phyloP scores from a whole-genome alignment of 2,888 invertebrate genomes.

The Lithophane semibrunnea region DNA sequence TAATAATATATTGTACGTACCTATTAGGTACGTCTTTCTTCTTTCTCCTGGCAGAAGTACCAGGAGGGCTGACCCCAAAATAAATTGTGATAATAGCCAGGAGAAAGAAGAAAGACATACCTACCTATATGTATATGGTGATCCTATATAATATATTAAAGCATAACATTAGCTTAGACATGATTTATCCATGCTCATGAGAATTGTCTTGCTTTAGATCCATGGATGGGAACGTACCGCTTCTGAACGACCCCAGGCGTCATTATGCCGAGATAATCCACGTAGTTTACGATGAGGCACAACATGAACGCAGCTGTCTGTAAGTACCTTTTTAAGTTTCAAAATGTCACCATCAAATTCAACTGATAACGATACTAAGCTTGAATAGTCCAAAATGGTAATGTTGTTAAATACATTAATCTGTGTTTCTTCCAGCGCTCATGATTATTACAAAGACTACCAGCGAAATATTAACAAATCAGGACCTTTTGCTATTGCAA shows the following conservation, averaged over 20 bases:
- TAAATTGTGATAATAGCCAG: no score
- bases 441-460: slow-evolving; percentile 4
- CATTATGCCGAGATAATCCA: slow-evolving; percentile 12
- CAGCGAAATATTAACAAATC: background rate
- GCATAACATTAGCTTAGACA: background rate
- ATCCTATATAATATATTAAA: background rate
- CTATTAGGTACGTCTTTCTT: no score
- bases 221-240: background rate
- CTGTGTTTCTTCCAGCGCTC: slow-evolving; percentile 2
- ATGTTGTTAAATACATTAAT: background rate
- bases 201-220: background rate
- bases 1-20: slow-evolving; percentile 5
- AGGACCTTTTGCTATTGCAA: background rate
- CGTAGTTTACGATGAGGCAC: background rate
- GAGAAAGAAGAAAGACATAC: no score
- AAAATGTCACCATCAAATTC: background rate
- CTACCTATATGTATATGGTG: no score
- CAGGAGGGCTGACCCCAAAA: no score
- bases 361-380: no score
- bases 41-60: no score
- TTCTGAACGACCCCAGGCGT: slow-evolving; percentile 8
- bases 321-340: background rate
- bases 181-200: background rate
- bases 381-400: background rate
- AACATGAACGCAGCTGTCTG: fast-evolving